Evolutionary conservation across 1,140 invertebrate genomes (phyloP).

Genomic region (Drosophila albomicans): DNA sequence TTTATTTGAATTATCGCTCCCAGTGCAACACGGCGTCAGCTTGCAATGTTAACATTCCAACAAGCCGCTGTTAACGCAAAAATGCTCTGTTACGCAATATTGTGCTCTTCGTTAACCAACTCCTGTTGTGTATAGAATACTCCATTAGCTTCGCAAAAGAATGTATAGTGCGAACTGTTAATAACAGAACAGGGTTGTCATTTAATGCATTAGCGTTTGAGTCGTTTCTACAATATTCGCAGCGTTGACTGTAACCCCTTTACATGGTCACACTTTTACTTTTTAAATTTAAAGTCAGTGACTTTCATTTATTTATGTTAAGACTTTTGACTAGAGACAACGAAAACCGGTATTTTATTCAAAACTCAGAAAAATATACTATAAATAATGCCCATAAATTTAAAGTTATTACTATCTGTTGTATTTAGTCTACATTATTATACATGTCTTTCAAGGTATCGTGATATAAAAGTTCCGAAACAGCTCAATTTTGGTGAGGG

Average conservation of each 20-base stretch:
- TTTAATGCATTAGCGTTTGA: neutral
- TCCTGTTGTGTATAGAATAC: too few species aligned
- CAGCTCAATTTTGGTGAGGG: too few species aligned
- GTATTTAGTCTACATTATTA: too few species aligned
- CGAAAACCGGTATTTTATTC: too few species aligned
- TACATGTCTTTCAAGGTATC: too few species aligned
- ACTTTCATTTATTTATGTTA: too few species aligned
- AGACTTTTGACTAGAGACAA: too few species aligned
- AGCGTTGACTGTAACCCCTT: neutral
- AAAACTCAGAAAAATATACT: too few species aligned
- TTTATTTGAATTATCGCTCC: slow-evolving; percentile 17
- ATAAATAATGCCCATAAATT: too few species aligned
- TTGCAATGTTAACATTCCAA: neutral
- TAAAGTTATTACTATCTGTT: too few species aligned
- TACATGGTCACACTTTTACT: neutral
- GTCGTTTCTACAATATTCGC: neutral
- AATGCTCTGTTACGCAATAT: neutral
- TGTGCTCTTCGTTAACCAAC: neutral
- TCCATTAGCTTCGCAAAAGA: too few species aligned
- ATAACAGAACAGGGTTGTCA: neutral
- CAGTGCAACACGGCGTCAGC: neutral
- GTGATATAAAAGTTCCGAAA: too few species aligned
- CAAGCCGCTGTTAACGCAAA: slow-evolving; percentile 15
- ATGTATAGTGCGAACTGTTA: neutral
- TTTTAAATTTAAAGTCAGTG: neutral